phyloP scores from a whole-genome alignment of 2,888 invertebrate species.

The Pachycephus smyrnensis region DNA sequence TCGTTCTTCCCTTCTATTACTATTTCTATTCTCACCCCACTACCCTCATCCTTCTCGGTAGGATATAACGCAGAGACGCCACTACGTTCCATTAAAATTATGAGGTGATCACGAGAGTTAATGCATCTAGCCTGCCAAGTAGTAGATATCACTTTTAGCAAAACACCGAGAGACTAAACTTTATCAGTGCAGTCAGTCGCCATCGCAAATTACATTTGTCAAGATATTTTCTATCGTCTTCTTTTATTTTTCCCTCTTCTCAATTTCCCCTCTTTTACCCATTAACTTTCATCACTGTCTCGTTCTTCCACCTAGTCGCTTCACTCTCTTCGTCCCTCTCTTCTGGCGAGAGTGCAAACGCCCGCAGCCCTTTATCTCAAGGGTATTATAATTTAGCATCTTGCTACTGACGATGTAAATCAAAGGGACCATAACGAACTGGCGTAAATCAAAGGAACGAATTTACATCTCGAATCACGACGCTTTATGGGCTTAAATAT shows the following conservation, averaged over 20 bases:
- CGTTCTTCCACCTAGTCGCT: no score
- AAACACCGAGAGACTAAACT: neutral
- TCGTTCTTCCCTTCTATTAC: neutral
- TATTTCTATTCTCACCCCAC: neutral
- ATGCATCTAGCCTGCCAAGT: neutral
- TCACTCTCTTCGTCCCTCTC: no score
- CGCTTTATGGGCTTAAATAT: no score
- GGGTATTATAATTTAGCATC: conserved; percentile 22
- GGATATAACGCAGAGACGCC: neutral
- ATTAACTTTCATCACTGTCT: no score
- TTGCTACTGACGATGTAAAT: conserved; percentile 9
- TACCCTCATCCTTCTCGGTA: neutral
- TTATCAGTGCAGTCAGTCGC: neutral
- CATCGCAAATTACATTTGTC: neutral
- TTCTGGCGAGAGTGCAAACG: no score
- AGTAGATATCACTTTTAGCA: neutral
- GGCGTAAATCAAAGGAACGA: no score
- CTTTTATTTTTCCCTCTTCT: neutral
- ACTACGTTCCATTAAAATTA: neutral
- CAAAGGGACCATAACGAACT: conserved; percentile 8
- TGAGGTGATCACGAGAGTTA: neutral
- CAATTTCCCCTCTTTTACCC: conserved; percentile 8
- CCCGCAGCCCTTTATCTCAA: conserved; percentile 4
- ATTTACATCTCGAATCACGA: no score
- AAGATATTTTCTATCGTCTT: neutral